phyloP scores from a whole-genome alignment of 2,797 vertebrate species.

The Ciconia nigra region DNA sequence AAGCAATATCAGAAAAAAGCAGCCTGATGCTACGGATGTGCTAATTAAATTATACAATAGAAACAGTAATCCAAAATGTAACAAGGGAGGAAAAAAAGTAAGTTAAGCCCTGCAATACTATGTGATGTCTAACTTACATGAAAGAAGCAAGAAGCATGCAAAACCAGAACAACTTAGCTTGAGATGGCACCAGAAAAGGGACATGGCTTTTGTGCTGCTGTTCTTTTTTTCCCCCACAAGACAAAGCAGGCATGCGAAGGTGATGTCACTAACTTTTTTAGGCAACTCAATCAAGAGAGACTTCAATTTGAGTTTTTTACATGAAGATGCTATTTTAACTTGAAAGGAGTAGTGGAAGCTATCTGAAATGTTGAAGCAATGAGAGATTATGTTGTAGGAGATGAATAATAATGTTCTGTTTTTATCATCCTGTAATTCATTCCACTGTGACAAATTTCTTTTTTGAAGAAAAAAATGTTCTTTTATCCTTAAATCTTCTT shows the following conservation, averaged over 20 bases:
- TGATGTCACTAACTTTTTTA: not conserved
- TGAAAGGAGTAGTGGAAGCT: not conserved
- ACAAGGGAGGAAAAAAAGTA: not conserved
- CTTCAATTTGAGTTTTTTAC: not conserved
- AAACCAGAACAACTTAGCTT: not conserved
- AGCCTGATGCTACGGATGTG: not conserved
- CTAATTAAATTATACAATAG: not conserved
- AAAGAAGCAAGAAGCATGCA: not conserved
- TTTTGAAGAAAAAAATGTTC: not conserved
- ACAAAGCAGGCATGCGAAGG: not conserved
- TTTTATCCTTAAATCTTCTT: not conserved
- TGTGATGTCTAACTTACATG: not conserved
- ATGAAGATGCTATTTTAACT: not conserved
- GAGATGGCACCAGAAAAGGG: not conserved
- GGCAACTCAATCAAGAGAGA: not conserved
- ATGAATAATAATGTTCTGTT: not conserved
- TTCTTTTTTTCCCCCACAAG: not conserved
- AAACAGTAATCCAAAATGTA: not conserved
- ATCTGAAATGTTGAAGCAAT: not conserved
- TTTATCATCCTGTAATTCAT: not conserved
- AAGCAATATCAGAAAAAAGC: not conserved
- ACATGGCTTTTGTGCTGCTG: not conserved
- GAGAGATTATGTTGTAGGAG: not conserved
- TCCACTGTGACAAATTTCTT: not conserved
- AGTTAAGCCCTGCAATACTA: not conserved